phyloP scores from a whole-genome alignment of 2,797 vertebrate genomes.

The Melanotaenia nigrans region DNA sequence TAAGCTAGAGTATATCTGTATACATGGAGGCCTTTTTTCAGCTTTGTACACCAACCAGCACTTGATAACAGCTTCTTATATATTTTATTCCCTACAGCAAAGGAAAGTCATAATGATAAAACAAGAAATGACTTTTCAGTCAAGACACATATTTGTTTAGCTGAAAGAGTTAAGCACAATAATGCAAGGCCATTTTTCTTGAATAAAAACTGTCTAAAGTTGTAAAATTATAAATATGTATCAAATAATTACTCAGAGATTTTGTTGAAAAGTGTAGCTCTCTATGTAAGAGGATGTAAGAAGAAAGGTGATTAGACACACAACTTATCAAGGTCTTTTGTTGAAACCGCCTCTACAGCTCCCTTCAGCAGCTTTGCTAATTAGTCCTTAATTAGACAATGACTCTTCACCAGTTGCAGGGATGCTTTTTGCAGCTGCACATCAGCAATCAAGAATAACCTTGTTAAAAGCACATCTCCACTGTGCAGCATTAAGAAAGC shows the following conservation, averaged over 20 bases:
- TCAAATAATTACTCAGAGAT: background rate
- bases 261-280: background rate
- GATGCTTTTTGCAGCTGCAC: background rate
- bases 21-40: background rate
- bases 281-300: background rate
- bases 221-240: background rate
- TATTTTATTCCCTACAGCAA: background rate
- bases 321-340: constrained; percentile 2
- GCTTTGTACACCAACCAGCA: constrained; percentile 1
- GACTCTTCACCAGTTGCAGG: constrained; percentile 22
- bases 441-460: constrained; percentile 8
- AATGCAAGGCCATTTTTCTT: background rate
- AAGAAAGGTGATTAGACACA: constrained; percentile 10
- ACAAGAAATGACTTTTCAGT: background rate
- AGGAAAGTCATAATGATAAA: rapidly evolving
- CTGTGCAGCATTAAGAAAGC: constrained; percentile 25
- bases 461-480: constrained; percentile 15
- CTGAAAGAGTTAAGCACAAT: background rate
- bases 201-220: background rate
- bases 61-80: background rate
- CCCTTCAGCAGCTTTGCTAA: constrained; percentile 25
- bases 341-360: constrained; percentile 10
- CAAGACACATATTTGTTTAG: background rate
- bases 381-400: constrained; percentile 31
- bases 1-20: background rate